These are phyloP conservation scores for Acomys russatus DNA, from an alignment of 2,797 vertebrate species.

Conservation along the genomic window DNA sequence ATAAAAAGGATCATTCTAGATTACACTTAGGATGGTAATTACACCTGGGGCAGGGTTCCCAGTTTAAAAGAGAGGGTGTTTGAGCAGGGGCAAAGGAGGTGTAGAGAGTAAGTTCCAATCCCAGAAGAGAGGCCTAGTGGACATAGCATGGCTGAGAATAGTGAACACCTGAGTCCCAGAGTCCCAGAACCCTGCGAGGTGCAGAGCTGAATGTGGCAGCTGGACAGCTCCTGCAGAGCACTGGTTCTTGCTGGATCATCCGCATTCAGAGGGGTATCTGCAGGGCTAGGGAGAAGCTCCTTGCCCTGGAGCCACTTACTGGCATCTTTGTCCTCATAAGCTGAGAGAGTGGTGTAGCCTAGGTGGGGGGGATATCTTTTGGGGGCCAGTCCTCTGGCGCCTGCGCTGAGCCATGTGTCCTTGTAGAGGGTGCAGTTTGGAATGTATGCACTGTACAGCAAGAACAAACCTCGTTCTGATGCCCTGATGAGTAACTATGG, in stretches of 20 bases:
- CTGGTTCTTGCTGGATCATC: not conserved
- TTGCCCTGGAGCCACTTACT: not conserved
- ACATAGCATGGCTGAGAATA: not conserved
- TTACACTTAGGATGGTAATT: not conserved
- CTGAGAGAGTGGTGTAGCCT: not conserved
- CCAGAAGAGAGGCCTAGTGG: not conserved
- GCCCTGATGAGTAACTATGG: conserved; percentile 94
- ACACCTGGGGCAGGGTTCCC: not conserved
- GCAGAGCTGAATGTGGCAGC: not conserved
- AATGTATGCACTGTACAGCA: conserved; percentile 97
- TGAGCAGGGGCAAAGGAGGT: not conserved
- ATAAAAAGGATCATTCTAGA: conserved; percentile 1
- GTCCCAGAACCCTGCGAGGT: not conserved
- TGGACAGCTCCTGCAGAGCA: not conserved
- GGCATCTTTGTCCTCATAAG: conserved; percentile 8
- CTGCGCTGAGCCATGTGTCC: conserved; percentile 21
- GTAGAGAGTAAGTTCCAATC: not conserved
- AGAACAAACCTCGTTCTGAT: conserved; percentile 97
- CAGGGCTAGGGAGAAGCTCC: not conserved
- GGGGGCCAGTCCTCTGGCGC: not conserved
- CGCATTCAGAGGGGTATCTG: not conserved
- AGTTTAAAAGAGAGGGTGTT: not conserved
- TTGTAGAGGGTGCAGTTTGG: conserved; percentile 96
- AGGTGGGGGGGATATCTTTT: not conserved
- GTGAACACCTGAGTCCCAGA: not conserved